phyloP scores from a whole-genome alignment of 2,797 vertebrate genomes.

The Varecia variegata region DNA sequence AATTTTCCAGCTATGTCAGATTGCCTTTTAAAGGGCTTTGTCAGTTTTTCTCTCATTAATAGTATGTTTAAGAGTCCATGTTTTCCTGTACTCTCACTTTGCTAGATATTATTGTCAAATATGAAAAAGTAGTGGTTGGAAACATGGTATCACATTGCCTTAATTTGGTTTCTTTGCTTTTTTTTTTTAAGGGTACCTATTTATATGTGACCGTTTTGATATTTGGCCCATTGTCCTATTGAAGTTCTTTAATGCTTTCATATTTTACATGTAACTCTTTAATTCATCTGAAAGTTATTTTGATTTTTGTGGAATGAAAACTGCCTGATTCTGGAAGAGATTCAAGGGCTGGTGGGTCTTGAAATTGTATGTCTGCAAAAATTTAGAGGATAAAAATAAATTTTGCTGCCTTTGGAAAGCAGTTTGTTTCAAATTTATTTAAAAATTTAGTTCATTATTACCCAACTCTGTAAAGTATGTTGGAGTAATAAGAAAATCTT shows the following conservation, averaged over 20 bases:
- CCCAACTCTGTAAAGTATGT: neutral
- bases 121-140: neutral
- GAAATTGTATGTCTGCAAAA: constrained; percentile 58
- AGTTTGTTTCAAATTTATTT: constrained; percentile 55
- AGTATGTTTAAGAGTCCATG: neutral
- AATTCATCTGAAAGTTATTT: constrained; percentile 64
- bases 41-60: neutral
- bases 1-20: neutral
- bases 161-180: neutral
- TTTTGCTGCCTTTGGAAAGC: constrained; percentile 45
- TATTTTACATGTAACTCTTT: constrained; percentile 48
- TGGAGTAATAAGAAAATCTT: neutral
- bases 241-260: constrained; percentile 38
- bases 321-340: constrained; percentile 32
- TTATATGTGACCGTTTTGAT: constrained; percentile 3
- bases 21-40: neutral
- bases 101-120: neutral
- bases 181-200: neutral
- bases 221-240: neutral
- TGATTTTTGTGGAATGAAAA: constrained; percentile 57
- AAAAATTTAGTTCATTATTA: constrained; percentile 41
- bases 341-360: constrained; percentile 49
- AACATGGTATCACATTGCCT: neutral
- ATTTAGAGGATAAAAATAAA: constrained; percentile 62
- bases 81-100: neutral